phyloP scores from a whole-genome alignment of 2,888 invertebrate genomes.

The Pogonocherus hispidulus region DNA sequence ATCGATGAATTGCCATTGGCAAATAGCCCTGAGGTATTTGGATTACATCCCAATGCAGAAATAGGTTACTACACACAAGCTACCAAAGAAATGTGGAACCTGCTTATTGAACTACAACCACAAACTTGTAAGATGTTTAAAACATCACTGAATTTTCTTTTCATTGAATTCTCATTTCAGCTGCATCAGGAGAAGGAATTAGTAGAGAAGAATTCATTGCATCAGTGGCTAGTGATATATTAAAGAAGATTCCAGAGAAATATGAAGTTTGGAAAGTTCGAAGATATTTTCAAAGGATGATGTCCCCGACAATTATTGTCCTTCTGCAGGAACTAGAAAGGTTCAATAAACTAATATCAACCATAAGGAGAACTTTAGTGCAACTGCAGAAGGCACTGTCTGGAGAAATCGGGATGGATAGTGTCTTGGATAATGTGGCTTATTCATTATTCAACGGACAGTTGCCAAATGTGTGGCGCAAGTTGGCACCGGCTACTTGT shows the following conservation, averaged over 20 bases:
- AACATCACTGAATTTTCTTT: background rate
- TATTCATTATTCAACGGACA: conserved; percentile 88
- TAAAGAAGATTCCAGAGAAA: conserved; percentile 80
- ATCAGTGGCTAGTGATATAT: conserved; percentile 82
- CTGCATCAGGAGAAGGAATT: conserved; percentile 78
- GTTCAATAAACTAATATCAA: conserved; percentile 83
- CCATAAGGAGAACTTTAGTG: conserved; percentile 79
- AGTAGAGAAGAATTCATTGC: conserved; percentile 91
- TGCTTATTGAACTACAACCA: conserved; percentile 90
- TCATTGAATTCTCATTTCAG: conserved; percentile 66
- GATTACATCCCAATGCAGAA: conserved; percentile 95
- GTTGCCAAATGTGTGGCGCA: conserved; percentile 85
- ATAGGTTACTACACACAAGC: conserved; percentile 94
- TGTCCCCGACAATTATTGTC: conserved; percentile 89
- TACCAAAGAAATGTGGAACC: conserved; percentile 87
- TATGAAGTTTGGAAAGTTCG: conserved; percentile 85
- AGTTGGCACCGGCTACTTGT: conserved; percentile 86
- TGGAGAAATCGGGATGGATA: conserved; percentile 95
- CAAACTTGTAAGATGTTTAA: conserved; percentile 79
- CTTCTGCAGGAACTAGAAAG: conserved; percentile 91
- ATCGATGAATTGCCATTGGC: conserved; percentile 87
- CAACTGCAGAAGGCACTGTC: conserved; percentile 87
- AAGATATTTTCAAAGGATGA: conserved; percentile 83
- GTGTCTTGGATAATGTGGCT: conserved; percentile 85
- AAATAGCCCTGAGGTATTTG: conserved; percentile 92